Conservation (phyloP, 2,888 invertebrate genomes). For the Sipha maydis region DNA sequence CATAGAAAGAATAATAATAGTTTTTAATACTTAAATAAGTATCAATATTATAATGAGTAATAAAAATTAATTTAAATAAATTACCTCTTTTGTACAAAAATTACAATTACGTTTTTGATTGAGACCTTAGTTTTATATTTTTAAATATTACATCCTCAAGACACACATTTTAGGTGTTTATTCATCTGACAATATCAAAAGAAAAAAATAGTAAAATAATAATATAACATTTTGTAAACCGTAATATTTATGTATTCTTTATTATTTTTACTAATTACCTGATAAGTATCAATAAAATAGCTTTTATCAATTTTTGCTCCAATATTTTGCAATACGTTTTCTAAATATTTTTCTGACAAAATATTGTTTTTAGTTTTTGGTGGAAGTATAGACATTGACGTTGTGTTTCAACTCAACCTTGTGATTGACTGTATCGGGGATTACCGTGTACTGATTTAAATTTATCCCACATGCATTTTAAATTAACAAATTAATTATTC, state of each 20-base stretch:
- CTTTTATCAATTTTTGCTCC: neutral
- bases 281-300: neutral
- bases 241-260: neutral
- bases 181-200: neutral
- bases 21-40: neutral
- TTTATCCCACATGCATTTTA: too few species aligned
- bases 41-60: neutral
- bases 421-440: too few species aligned
- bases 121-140: neutral
- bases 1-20: neutral
- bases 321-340: neutral
- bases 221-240: neutral
- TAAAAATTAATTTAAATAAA: too few species aligned
- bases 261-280: conserved; percentile 5
- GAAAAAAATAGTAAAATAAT: neutral
- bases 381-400: neutral
- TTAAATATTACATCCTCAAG: neutral
- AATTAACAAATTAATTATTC: too few species aligned
- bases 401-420: neutral
- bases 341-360: neutral
- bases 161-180: neutral
- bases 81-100: neutral
- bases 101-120: neutral
- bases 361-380: conserved; percentile 5
- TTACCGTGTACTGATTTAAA: too few species aligned